These are phyloP conservation scores for Bubo blakistoni DNA, from an alignment of 2,113 vertebrate genomes.

Conservation along the genomic window DNA sequence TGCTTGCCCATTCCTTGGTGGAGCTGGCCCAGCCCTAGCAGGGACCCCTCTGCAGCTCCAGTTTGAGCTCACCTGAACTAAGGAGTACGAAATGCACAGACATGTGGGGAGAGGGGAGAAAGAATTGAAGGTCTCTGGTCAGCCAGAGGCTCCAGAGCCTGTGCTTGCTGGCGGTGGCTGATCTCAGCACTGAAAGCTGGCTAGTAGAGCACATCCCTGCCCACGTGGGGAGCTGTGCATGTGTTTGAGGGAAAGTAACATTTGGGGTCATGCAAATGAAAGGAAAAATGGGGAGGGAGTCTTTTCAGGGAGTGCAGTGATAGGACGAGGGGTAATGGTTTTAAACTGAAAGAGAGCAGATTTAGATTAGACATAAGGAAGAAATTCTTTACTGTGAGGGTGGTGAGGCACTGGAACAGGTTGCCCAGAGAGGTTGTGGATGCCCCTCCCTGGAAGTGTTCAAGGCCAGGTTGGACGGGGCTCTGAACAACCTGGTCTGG, in stretches of 20 bases:
- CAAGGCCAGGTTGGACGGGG: too few species aligned
- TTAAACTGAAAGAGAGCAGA: too few species aligned
- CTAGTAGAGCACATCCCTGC: fast-evolving
- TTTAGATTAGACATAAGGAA: too few species aligned
- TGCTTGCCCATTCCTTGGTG: not conserved
- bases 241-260: not conserved
- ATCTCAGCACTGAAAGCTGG: not conserved
- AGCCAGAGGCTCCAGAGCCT: fast-evolving
- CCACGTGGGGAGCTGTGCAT: fast-evolving
- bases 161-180: fast-evolving
- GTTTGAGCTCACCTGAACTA: not conserved
- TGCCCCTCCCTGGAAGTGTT: too few species aligned
- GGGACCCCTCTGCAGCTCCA: not conserved
- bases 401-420: too few species aligned
- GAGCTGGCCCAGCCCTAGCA: not conserved
- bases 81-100: not conserved
- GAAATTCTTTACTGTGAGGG: too few species aligned
- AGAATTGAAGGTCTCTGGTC: not conserved
- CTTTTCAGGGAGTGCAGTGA: too few species aligned
- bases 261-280: not conserved
- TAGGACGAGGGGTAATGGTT: too few species aligned
- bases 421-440: too few species aligned
- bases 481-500: too few species aligned
- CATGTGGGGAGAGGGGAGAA: not conserved
- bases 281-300: too few species aligned